A percentile compares a stretch with the other conserved stretches of the same genome.
phyloP scores from a whole-genome alignment of 2,113 vertebrate species.

The Stegastes partitus region DNA sequence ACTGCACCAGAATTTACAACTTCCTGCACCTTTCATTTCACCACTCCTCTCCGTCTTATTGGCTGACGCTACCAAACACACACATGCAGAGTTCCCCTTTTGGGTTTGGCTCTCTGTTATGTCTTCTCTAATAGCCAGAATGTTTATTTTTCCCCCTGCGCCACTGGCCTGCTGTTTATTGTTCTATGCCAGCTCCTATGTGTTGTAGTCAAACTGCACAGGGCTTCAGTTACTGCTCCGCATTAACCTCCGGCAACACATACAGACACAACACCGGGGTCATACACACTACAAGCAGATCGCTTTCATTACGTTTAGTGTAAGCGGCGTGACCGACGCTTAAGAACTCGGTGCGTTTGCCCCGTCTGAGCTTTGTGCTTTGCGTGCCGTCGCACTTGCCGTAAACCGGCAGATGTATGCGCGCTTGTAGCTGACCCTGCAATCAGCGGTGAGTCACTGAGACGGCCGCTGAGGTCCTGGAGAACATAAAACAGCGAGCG shows the following conservation, averaged over 20 bases:
- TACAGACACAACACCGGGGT: slow-evolving; percentile 58
- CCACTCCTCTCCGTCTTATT: slow-evolving; percentile 26
- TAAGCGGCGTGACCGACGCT: slow-evolving; percentile 36
- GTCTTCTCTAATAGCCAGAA: slow-evolving; percentile 68
- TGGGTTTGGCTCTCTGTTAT: slow-evolving; percentile 48
- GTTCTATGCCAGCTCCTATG: slow-evolving; percentile 61
- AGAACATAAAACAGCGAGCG: slow-evolving; percentile 46
- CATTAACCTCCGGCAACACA: slow-evolving; percentile 58
- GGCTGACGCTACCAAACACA: slow-evolving; percentile 3
- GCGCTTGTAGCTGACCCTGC: slow-evolving; percentile 21
- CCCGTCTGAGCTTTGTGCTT: slow-evolving; percentile 23
- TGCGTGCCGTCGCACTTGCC: slow-evolving; percentile 18
- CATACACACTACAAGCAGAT: slow-evolving; percentile 52
- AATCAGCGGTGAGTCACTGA: slow-evolving; percentile 30
- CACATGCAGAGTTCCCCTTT: slow-evolving; percentile 6
- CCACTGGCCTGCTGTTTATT: slow-evolving; percentile 70
- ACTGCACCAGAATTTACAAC: slow-evolving; percentile 83
- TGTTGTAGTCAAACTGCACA: slow-evolving; percentile 46
- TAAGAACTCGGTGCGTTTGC: slow-evolving; percentile 8
- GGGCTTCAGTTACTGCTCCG: slow-evolving; percentile 60
- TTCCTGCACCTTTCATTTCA: slow-evolving; percentile 83
- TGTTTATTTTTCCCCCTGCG: slow-evolving; percentile 69
- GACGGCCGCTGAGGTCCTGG: slow-evolving; percentile 37
- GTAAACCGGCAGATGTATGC: slow-evolving; percentile 6
- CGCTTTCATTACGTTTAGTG: slow-evolving; percentile 38